phyloP scores from a whole-genome alignment of 2,113 vertebrate species.

The Tetrax tetrax region DNA sequence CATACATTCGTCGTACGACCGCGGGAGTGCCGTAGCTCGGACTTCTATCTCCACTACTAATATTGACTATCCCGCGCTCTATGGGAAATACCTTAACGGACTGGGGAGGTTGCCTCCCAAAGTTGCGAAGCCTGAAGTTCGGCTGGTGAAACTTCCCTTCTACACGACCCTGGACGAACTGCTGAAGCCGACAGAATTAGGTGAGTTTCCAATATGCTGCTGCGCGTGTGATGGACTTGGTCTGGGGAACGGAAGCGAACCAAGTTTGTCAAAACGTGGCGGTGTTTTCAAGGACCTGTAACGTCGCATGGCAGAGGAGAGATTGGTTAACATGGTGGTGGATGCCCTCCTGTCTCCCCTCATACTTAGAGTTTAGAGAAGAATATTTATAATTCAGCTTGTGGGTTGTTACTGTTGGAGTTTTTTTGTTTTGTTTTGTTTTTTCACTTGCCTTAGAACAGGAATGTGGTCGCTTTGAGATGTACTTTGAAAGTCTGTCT shows the following conservation, averaged over 20 bases:
- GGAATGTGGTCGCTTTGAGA: neutral
- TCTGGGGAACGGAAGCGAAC: neutral
- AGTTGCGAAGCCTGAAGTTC: constrained; percentile 83
- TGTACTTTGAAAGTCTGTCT: neutral
- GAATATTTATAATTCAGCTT: neutral
- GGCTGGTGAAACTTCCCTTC: constrained; percentile 93
- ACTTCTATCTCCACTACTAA: constrained; percentile 68
- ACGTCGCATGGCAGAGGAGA: neutral
- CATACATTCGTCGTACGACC: constrained; percentile 79
- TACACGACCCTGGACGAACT: constrained; percentile 94
- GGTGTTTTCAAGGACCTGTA: neutral
- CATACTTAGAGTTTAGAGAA: neutral
- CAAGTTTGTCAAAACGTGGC: neutral
- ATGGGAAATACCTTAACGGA: constrained; percentile 95
- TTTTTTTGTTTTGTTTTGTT: neutral
- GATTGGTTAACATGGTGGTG: neutral
- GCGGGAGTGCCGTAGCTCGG: constrained; percentile 64
- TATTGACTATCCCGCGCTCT: constrained; percentile 81
- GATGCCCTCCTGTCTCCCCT: rapidly evolving
- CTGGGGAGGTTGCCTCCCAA: constrained; percentile 85
- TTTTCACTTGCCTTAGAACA: neutral
- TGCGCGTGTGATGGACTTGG: rapidly evolving
- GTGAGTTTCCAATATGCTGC: constrained; percentile 70
- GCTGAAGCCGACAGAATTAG: constrained; percentile 90
- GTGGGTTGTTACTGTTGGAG: no score